A percentile compares a stretch with the other conserved stretches of the same genome.
Evolutionary conservation across 2,888 invertebrate genomes (phyloP).

Genomic region (Sericinus montela): DNA sequence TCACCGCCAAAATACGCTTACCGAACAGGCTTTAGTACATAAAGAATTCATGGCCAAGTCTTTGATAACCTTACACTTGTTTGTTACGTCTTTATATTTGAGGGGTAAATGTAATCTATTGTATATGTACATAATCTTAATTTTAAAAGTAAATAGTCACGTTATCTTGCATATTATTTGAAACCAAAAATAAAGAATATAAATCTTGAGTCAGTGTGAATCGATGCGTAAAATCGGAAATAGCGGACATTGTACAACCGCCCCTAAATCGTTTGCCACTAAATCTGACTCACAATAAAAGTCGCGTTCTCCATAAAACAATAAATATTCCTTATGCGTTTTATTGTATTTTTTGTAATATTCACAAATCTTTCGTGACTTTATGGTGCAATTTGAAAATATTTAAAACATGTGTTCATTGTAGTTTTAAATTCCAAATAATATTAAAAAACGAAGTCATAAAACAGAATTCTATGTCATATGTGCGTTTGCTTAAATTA

Average conservation of each 20-base stretch:
- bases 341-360: conserved; percentile 50
- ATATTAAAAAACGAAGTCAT: too few species aligned
- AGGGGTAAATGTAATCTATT: background rate
- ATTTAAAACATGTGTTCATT: conserved; percentile 13
- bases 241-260: conserved; percentile 47
- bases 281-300: conserved; percentile 72
- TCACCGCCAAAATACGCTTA: conserved; percentile 39
- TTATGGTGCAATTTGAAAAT: conserved; percentile 22
- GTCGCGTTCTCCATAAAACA: conserved; percentile 58
- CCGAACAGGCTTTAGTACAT: conserved; percentile 29
- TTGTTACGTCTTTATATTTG: conserved; percentile 32
- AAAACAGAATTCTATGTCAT: too few species aligned
- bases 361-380: conserved; percentile 46
- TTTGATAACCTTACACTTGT: conserved; percentile 46
- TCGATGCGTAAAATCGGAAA: conserved; percentile 69
- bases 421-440: background rate
- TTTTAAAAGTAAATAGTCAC: too few species aligned
- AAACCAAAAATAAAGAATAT: conserved; percentile 39
- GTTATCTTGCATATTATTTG: background rate
- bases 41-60: conserved; percentile 61
- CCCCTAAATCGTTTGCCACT: conserved; percentile 59
- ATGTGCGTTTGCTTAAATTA: too few species aligned
- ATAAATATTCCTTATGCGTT: conserved; percentile 66
- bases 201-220: conserved; percentile 42
- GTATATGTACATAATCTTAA: background rate